A percentile compares a stretch with the other conserved stretches of the same genome.
Evolutionary conservation across 2,888 invertebrate species (phyloP).

Genomic region (Apodemia mormo): DNA sequence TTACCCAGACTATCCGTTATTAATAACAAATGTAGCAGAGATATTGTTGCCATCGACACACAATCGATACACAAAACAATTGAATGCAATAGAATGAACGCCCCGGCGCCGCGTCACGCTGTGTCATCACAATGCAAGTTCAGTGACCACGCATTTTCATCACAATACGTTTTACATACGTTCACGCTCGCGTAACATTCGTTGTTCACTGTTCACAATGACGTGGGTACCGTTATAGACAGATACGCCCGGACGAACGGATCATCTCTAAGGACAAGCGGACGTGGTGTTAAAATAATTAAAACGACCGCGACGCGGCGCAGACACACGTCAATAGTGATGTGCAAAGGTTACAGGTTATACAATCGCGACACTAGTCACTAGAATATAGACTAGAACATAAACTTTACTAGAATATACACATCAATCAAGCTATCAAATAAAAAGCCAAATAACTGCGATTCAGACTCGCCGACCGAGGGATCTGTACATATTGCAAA

Average conservation of each 20-base stretch:
- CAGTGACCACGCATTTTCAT: conserved; percentile 19
- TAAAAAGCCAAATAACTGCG: too few species aligned
- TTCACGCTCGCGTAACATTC: conserved; percentile 19
- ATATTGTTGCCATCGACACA: not conserved
- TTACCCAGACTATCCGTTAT: too few species aligned
- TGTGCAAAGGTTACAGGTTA: conserved; percentile 23
- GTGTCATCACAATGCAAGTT: conserved; percentile 20
- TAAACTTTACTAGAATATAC: too few species aligned
- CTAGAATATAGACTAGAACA: too few species aligned
- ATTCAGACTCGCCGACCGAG: too few species aligned
- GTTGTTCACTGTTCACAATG: conserved; percentile 21
- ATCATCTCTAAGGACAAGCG: conserved; percentile 29
- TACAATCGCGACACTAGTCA: not conserved
- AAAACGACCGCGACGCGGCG: conserved; percentile 28
- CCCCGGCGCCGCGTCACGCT: conserved; percentile 7
- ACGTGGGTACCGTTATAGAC: conserved; percentile 27
- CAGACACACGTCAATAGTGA: conserved; percentile 32
- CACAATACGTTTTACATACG: conserved; percentile 20
- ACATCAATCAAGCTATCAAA: too few species aligned
- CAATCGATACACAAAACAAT: not conserved
- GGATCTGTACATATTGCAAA: too few species aligned
- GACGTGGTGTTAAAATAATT: conserved; percentile 38
- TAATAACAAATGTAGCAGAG: not conserved
- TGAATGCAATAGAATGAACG: conserved; percentile 1
- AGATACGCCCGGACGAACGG: conserved; percentile 30